These are phyloP conservation scores for Chaetodon auriga DNA, from an alignment of 2,113 vertebrate species.

Conservation along the genomic window DNA sequence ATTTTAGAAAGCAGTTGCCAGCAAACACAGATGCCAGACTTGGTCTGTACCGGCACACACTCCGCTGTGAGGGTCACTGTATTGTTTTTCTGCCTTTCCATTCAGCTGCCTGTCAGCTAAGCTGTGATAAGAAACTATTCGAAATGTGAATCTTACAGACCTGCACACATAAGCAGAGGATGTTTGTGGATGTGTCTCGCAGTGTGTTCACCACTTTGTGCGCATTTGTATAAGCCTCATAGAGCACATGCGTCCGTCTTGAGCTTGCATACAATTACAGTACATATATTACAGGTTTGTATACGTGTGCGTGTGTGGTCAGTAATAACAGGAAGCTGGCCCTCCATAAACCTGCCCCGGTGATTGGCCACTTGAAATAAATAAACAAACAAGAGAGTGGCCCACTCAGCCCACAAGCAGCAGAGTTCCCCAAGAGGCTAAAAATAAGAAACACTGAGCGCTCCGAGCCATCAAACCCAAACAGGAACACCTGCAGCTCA, in stretches of 20 bases:
- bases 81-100: too few species aligned
- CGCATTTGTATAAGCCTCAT: constrained; percentile 1
- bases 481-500: constrained; percentile 83
- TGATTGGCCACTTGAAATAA: constrained; percentile 76
- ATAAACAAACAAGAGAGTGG: constrained; percentile 75
- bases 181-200: background rate
- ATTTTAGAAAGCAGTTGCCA: constrained; percentile 31
- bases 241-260: constrained; percentile 7
- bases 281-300: constrained; percentile 59
- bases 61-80: background rate
- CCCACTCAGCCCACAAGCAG: constrained; percentile 61
- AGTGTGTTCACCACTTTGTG: background rate
- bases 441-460: constrained; percentile 63
- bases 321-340: constrained; percentile 84
- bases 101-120: background rate
- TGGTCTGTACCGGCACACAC: background rate
- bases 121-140: background rate
- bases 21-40: constrained; percentile 23
- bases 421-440: constrained; percentile 50
- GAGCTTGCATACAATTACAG: constrained; percentile 40
- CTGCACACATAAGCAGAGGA: constrained; percentile 11
- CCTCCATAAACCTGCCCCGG: constrained; percentile 73
- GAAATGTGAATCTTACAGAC: constrained; percentile 15
- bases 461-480: constrained; percentile 70
- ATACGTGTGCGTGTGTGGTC: constrained; percentile 61